These are phyloP conservation scores for Cheilosia grossa DNA, from an alignment of 2,888 invertebrate species.

Conservation along the genomic window DNA sequence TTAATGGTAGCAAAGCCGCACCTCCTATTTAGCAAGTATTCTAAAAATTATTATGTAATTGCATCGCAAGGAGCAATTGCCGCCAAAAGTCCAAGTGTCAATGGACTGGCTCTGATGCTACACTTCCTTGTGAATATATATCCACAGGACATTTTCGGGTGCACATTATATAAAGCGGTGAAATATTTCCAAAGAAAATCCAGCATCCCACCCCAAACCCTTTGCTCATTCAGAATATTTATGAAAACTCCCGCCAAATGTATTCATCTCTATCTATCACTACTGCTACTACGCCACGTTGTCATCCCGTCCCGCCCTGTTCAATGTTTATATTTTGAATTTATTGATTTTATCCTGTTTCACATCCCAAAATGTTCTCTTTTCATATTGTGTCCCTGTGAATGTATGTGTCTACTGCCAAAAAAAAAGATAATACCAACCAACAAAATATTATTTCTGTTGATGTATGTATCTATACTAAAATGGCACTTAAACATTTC, in stretches of 20 bases:
- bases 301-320: slow-evolving; percentile 27
- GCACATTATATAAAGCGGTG: slow-evolving; percentile 1
- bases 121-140: not conserved
- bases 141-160: not conserved
- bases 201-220: not conserved
- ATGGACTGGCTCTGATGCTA: not conserved
- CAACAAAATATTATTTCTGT: slow-evolving; percentile 2
- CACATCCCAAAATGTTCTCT: slow-evolving; percentile 64
- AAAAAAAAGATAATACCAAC: slow-evolving; percentile 11
- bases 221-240: slow-evolving; percentile 43
- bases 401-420: slow-evolving; percentile 15
- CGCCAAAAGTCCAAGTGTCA: slow-evolving; percentile 38
- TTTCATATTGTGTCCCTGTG: not conserved
- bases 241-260: slow-evolving; percentile 66
- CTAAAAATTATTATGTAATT: no score
- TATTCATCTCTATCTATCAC: slow-evolving; percentile 32
- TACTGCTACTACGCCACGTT: slow-evolving; percentile 33
- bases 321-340: slow-evolving; percentile 67
- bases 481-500: slow-evolving; percentile 50
- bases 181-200: slow-evolving; percentile 12
- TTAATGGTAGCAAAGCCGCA: no score
- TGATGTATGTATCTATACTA: slow-evolving; percentile 43
- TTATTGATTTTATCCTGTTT: slow-evolving; percentile 71
- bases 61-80: slow-evolving; percentile 1
- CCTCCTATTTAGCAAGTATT: no score